Conservation (phyloP, 2,797 vertebrate species). For the Novumbra hubbsi region DNA sequence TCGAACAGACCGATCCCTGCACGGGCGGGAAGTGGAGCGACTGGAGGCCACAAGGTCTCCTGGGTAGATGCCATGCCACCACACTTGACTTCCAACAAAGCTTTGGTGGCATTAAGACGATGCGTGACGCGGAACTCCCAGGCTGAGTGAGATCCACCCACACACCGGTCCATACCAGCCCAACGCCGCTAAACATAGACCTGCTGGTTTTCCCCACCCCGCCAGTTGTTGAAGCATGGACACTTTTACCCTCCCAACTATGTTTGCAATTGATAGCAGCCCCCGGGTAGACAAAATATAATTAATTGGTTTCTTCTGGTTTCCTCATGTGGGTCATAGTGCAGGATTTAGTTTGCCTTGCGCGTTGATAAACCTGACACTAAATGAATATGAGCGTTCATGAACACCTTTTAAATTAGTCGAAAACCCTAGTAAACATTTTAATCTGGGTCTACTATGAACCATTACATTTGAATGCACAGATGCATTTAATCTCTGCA, state of each 20-base stretch:
- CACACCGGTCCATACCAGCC: constrained; percentile 12
- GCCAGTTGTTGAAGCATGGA: constrained; percentile 43
- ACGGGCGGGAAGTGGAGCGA: not conserved
- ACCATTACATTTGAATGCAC: not conserved
- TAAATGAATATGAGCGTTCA: not conserved
- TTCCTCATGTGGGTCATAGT: not conserved
- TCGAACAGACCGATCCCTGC: not conserved
- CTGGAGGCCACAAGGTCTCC: constrained; percentile 34
- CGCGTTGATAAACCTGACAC: not conserved
- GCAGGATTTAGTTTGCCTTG: not conserved
- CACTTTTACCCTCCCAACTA: constrained; percentile 24
- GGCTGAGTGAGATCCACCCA: not conserved
- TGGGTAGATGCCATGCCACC: constrained; percentile 29
- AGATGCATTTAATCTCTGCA: not conserved
- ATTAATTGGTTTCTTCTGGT: not conserved
- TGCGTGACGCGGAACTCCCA: constrained; percentile 54
- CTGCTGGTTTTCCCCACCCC: constrained; percentile 43
- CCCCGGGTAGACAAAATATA: not conserved
- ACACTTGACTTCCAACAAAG: constrained; percentile 20
- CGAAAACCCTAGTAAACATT: not conserved
- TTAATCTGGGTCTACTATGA: constrained; percentile 4
- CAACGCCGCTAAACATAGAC: constrained; percentile 64
- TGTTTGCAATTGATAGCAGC: not conserved
- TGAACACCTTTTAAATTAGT: not conserved
- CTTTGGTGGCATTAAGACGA: constrained; percentile 62